Evolutionary conservation across 2,797 vertebrate species (phyloP), one percentile per base, ranked within the genome.

Genomic region (Catharus ustulatus): DNA sequence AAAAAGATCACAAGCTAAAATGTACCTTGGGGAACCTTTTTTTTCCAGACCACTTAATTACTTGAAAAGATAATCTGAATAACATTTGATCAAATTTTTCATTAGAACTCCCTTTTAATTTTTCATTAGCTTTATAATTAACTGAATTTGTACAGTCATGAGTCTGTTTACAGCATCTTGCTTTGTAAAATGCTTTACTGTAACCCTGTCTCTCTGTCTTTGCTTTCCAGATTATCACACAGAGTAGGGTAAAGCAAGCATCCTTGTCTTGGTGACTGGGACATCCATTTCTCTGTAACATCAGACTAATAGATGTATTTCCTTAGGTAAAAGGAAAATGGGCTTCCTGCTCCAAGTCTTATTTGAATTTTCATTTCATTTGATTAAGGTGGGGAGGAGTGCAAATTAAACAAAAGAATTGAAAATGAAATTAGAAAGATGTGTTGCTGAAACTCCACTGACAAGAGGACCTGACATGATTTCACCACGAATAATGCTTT

Each of bases 41-140:
- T 76, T 77, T 90, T 78, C 90, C 79, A 94, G 83, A 94, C 91
- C 86, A 96, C 90, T 97, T 97, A 96, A 97, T 96, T 95, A 97
- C 94, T 97, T 94, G 84, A 97, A 97, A 97, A 95, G 89, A 96
- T 95, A 97, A 97, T 95, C 77, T 91, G 95, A 95, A 93, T 95
- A 97, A 92, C 96, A 97, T 97, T 97, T 97, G 95, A 98, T 97
- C 97, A 96, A 96, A 97, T 96, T 97, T 98, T 98, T 97, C 97
- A 96, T 87, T 95, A 94, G 91, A 94, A 94, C 79, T 89, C 74
- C 91, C 95, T 96, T 97, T 97, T 96, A 97, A 97, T 97, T 98
- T 97, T 97, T 97, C 90, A 96, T 95, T 94, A 93, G 82, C 95
- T 96, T 96, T 79, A 93, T 97, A 98, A 98, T 98, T 97, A 98